Base-by-base conservation (phyloP, 2,888 invertebrate species). In the Clostera curtula region DNA sequence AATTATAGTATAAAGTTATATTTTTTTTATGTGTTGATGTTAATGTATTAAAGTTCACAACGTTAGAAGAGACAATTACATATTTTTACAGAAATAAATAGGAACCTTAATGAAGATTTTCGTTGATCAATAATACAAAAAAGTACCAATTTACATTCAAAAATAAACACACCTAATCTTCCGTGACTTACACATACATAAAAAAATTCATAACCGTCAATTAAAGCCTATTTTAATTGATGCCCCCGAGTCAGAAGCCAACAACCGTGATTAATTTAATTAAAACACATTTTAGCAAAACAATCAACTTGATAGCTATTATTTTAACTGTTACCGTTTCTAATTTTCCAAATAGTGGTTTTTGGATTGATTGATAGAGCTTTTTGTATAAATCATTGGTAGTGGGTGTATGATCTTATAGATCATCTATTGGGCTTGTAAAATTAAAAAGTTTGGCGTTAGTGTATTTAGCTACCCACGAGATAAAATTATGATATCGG, bases 301-400 rank as follows among this genome's bases (percentile, higher is more conserved):
- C 13, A 26, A 31, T 17, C 3, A 31, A 29, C 27, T 27, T 35
- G 12, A 27, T 30, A 25, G 28, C 19, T 16, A 26, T 27, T 16
- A 16, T 27, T 29, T 45, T 37, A 35, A 24, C 29, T 34, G 30
- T 42, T 42, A 42, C 28, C 31, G 40, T 34, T 19, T 25, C 3
- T 21, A 18, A 15, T 23, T 23, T 23, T 15, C 14, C 15, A 23
- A 23, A 23, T 23, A 23, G 10, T 23, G 23, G 10, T 23, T 15
- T 10, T 23, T 16, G 15, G 9, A 14, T 31, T 19, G 19, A 26
- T 24, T 26, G 19, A 18, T 24, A 12, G 18, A 26, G 19, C 14
- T 8, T 9, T 19, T 9, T 19, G 9, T 5, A 4, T 19, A n/a
- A n/a, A 5, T 19, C 10, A 19, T 19, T 19, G n/a, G n/a, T n/a